Percentiles rank a stretch among this genome's conserved stretches.
Evolutionary conservation across 53 echinoderm and acorn worm genomes (phyloP).

Genomic region (Antedon mediterranea): DNA sequence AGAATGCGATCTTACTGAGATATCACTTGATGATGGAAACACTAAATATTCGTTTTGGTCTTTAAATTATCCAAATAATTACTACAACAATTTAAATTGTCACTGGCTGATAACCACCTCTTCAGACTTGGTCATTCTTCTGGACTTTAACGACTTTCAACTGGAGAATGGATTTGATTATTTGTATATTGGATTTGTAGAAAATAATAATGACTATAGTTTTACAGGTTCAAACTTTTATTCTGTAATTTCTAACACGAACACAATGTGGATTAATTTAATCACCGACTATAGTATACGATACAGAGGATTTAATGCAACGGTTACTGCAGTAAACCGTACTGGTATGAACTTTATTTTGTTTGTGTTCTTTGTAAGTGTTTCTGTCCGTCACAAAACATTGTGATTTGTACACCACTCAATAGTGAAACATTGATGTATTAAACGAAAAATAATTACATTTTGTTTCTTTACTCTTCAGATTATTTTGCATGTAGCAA

Average conservation of each 20-base stretch:
- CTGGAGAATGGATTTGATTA: neutral
- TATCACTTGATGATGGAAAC: no score
- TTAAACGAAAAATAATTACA: no score
- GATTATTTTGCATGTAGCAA: no score
- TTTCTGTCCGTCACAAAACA: no score
- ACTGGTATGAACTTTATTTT: no score
- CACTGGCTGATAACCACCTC: neutral
- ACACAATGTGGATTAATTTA: slow-evolving; percentile 13
- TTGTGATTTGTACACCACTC: no score
- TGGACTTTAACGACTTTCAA: neutral
- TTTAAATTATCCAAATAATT: neutral
- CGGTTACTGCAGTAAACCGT: neutral
- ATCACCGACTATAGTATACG: slow-evolving; percentile 21
- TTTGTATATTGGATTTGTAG: neutral
- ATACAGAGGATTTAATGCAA: slow-evolving; percentile 22
- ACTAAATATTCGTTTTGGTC: neutral
- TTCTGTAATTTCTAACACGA: slow-evolving; percentile 6
- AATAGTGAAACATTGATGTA: no score
- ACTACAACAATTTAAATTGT: neutral
- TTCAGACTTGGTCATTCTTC: neutral
- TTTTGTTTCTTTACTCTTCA: no score
- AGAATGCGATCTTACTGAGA: no score
- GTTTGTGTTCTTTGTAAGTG: no score
- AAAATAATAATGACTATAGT: neutral
- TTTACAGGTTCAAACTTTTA: neutral